Conservation (phyloP, 2,888 invertebrate species). For the Polia nebulosa region DNA sequence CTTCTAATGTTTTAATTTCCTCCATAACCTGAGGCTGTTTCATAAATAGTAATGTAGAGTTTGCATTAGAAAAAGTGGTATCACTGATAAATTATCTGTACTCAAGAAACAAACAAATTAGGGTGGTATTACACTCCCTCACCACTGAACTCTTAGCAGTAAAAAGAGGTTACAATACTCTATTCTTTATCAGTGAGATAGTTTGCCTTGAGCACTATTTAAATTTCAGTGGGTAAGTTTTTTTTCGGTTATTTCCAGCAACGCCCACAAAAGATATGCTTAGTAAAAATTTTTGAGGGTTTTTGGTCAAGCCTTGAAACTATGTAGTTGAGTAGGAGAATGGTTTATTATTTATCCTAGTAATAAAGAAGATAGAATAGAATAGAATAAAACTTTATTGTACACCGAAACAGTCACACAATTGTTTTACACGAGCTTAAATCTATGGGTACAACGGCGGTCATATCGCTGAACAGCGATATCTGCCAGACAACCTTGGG, state of each 20-base stretch:
- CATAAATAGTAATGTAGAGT: neutral
- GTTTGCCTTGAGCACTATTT: neutral
- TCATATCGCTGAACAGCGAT: too few relatives aligned
- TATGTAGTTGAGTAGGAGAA: neutral
- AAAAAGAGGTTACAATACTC: neutral
- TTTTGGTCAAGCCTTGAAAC: constrained; percentile 2
- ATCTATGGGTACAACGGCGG: too few relatives aligned
- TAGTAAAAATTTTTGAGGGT: too few relatives aligned
- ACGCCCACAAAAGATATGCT: constrained; percentile 23
- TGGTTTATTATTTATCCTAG: neutral
- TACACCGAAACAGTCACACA: too few relatives aligned
- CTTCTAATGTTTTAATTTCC: neutral
- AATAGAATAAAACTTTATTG: too few relatives aligned
- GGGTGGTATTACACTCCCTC: too few relatives aligned
- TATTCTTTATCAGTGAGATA: neutral
- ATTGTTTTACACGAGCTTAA: too few relatives aligned
- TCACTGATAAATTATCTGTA: neutral
- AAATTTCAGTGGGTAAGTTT: neutral
- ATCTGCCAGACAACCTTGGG: too few relatives aligned
- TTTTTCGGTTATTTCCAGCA: neutral
- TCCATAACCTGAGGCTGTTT: neutral
- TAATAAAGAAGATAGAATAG: neutral
- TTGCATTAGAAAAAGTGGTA: neutral
- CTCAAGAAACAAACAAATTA: neutral
- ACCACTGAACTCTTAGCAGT: neutral